Evolutionary conservation across 2,113 vertebrate genomes (phyloP).

Genomic region (Charina bottae): DNA sequence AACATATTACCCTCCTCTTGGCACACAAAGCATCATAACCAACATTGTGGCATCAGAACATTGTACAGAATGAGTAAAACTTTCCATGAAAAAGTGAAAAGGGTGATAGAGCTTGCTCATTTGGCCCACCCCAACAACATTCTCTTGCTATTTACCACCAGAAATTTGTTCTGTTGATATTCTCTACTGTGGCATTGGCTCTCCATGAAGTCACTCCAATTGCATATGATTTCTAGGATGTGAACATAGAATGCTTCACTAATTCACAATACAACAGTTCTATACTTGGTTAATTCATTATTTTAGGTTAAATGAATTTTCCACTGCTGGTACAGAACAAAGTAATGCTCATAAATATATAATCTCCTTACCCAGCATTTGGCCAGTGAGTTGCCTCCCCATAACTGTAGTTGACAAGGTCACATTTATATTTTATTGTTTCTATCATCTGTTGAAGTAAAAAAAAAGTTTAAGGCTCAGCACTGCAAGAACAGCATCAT

Average conservation of each 20-base stretch:
- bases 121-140: neutral
- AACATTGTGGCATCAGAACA: neutral
- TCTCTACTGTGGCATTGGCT: neutral
- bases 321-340: neutral
- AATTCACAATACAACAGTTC: neutral
- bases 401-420: constrained; percentile 98
- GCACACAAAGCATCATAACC: neutral
- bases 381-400: constrained; percentile 99
- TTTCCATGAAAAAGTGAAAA: neutral
- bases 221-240: neutral
- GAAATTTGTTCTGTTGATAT: neutral
- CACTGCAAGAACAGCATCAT: neutral
- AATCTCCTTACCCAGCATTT: constrained; percentile 89
- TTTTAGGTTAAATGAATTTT: neutral
- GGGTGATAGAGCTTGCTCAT: neutral
- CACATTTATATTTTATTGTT: constrained; percentile 97
- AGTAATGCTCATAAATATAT: neutral
- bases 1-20: neutral
- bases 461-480: constrained; percentile 32
- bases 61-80: neutral
- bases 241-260: neutral
- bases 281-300: neutral
- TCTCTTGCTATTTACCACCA: no score
- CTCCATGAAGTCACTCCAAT: neutral
- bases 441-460: constrained; percentile 90